These are phyloP conservation scores for Cataglyphis albicans DNA, from an alignment of 2,888 invertebrate species.

Conservation along the genomic window DNA sequence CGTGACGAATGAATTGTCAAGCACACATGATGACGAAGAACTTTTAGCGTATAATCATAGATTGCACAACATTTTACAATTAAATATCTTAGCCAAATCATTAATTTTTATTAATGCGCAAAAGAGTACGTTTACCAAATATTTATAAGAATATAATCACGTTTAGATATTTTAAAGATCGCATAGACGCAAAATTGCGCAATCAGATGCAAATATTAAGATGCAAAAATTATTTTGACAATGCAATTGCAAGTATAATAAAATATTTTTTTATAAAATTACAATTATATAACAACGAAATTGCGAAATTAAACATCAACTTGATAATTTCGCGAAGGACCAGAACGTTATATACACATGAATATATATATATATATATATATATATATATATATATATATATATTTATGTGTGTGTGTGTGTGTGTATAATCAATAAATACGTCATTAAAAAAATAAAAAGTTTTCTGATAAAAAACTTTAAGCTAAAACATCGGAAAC, in stretches of 20 bases:
- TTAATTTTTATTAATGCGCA: background rate
- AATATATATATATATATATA: background rate
- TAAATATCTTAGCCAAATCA: background rate
- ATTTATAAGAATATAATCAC: background rate
- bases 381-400: no score
- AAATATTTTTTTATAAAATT: background rate
- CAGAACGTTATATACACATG: background rate
- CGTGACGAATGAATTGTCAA: background rate
- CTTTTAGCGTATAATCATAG: background rate
- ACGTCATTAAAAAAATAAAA: slow-evolving; percentile 14
- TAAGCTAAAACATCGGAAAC: slow-evolving; percentile 26
- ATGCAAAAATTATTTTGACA: background rate
- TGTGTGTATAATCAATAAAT: background rate
- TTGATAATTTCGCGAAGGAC: background rate
- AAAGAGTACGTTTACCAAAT: background rate
- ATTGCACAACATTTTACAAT: background rate
- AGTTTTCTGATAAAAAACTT: background rate
- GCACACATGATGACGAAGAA: background rate
- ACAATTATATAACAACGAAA: background rate
- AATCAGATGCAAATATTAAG: background rate
- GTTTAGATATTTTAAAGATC: background rate
- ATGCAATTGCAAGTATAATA: background rate
- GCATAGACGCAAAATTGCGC: background rate
- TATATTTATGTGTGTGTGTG: no score
- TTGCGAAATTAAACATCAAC: slow-evolving; percentile 6